Evolutionary conservation across 1,140 invertebrate species (phyloP).

Genomic region (Euura saliciscinereae): DNA sequence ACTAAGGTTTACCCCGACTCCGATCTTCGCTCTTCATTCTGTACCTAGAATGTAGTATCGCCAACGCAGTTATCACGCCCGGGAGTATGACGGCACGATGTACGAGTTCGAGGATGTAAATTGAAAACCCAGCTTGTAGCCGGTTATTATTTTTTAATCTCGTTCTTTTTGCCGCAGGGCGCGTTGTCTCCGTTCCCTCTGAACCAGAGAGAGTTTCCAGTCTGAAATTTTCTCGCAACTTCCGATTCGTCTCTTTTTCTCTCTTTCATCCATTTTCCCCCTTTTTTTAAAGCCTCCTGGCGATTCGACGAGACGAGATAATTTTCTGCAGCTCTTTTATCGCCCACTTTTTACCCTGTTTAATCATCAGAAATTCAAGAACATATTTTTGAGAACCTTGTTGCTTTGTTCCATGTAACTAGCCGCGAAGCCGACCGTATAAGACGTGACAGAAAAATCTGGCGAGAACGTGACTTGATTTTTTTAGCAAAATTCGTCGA

Average conservation of each 20-base stretch:
- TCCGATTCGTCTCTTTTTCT: too few relatives aligned
- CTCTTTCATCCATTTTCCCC: too few relatives aligned
- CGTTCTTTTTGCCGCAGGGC: background rate
- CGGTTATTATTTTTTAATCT: slow-evolving; percentile 3
- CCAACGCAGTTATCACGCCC: background rate
- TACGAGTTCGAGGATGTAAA: background rate
- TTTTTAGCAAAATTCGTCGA: background rate
- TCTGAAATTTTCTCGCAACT: background rate
- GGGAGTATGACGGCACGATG: background rate
- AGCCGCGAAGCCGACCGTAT: background rate
- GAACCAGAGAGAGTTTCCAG: background rate
- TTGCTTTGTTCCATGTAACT: background rate
- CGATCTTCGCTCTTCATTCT: too few relatives aligned
- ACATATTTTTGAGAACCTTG: too few relatives aligned
- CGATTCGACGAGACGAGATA: too few relatives aligned
- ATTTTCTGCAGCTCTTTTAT: too few relatives aligned
- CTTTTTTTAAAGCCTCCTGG: too few relatives aligned
- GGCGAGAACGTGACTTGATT: background rate
- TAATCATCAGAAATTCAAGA: too few relatives aligned
- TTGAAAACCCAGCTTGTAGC: background rate
- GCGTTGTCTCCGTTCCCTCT: too few relatives aligned
- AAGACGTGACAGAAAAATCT: slow-evolving; percentile 4
- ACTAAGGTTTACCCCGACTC: background rate
- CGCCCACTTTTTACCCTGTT: too few relatives aligned
- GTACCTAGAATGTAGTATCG: background rate